These are phyloP conservation scores for Pseudorasbora parva DNA, from an alignment of 2,113 vertebrate species.

Conservation along the genomic window DNA sequence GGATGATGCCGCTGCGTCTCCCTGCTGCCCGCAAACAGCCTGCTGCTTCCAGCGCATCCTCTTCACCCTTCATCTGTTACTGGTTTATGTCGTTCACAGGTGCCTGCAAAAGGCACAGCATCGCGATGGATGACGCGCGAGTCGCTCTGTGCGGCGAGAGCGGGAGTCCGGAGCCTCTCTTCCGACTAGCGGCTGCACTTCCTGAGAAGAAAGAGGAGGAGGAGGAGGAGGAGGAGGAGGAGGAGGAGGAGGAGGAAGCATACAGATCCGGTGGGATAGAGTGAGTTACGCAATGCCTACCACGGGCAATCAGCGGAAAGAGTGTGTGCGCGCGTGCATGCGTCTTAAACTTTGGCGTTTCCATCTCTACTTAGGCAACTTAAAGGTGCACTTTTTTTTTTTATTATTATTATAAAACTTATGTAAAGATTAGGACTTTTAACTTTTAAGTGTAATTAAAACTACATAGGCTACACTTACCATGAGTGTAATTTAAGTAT, in stretches of 20 bases:
- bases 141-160: slow-evolving; percentile 58
- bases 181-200: slow-evolving; percentile 41
- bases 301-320: slow-evolving; percentile 57
- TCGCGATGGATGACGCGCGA: slow-evolving; percentile 55
- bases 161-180: slow-evolving; percentile 60
- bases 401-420: background rate
- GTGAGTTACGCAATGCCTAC: slow-evolving; percentile 76
- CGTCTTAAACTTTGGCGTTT: background rate
- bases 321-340: background rate
- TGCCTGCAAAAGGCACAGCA: slow-evolving; percentile 67
- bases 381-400: background rate
- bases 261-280: slow-evolving; percentile 67
- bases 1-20: slow-evolving; percentile 69
- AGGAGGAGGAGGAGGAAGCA: slow-evolving; percentile 69
- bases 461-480: background rate
- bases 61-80: slow-evolving; percentile 39
- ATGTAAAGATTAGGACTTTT: background rate
- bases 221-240: slow-evolving; percentile 68
- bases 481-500: background rate
- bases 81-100: slow-evolving; percentile 6
- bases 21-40: slow-evolving; percentile 74
- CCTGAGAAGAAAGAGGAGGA: slow-evolving; percentile 58
- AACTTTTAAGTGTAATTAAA: background rate
- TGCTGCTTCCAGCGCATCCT: slow-evolving; percentile 62
- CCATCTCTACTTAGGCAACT: background rate